These are phyloP conservation scores for Agapornis canus DNA, from an alignment of 2,797 vertebrate species.

Conservation along the genomic window DNA sequence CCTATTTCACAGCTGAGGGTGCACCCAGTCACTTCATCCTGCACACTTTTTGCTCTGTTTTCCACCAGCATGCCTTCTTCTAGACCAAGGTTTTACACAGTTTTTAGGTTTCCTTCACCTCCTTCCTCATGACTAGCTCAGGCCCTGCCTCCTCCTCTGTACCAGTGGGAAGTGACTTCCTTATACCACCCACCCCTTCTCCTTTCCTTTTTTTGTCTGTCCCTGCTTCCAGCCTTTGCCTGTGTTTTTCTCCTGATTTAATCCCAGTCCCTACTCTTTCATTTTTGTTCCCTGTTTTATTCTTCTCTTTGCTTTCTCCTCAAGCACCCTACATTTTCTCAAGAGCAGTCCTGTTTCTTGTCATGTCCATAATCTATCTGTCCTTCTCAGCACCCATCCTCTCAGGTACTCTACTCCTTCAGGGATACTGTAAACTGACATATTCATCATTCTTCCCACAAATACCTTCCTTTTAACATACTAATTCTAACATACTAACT, in stretches of 20 bases:
- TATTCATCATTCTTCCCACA: not conserved
- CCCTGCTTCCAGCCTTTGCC: not conserved
- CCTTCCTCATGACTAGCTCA: not conserved
- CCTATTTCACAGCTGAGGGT: not conserved
- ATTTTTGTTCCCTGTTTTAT: not conserved
- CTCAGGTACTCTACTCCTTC: not conserved
- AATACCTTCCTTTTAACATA: not conserved
- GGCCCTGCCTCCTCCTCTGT: not conserved
- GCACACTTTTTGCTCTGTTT: not conserved
- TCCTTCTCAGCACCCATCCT: not conserved
- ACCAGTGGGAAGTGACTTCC: not conserved
- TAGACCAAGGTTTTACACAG: not conserved
- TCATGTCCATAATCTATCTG: not conserved
- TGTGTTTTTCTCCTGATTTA: not conserved
- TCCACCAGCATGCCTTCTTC: not conserved
- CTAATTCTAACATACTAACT: not conserved
- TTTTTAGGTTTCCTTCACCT: not conserved
- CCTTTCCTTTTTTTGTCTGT: not conserved
- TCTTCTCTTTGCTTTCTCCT: not conserved
- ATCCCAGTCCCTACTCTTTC: not conserved
- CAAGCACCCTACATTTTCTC: not conserved
- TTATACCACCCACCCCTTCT: not conserved
- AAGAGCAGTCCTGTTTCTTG: not conserved
- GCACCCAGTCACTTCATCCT: not conserved
- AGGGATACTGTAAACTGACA: not conserved